Conservation (phyloP, 2,888 invertebrate species). For the Stegana nigrithorax region DNA sequence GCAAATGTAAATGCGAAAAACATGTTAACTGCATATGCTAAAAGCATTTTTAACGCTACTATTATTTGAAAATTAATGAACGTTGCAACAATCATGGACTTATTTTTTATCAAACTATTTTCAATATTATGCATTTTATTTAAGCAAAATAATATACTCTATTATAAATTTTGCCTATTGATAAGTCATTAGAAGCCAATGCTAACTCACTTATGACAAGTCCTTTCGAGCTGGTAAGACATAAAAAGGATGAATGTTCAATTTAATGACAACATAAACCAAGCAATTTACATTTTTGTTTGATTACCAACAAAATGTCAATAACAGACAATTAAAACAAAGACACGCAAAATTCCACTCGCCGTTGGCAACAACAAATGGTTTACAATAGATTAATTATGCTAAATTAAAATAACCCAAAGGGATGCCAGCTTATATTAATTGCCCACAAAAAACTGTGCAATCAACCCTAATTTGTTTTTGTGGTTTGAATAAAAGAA, state of each 20-base stretch:
- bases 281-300: constrained; percentile 4
- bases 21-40: constrained; percentile 47
- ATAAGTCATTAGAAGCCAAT: not conserved
- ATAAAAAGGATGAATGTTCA: not conserved
- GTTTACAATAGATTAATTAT: constrained; percentile 54
- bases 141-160: not conserved
- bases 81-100: not conserved
- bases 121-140: not conserved
- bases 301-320: constrained; percentile 4
- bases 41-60: constrained; percentile 42
- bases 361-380: constrained; percentile 32
- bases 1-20: constrained; percentile 48
- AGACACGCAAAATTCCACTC: constrained; percentile 50
- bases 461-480: constrained; percentile 13
- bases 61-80: not conserved
- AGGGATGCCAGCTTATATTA: no score
- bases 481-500: no score
- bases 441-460: no score
- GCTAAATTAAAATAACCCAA: constrained; percentile 49
- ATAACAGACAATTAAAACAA: constrained; percentile 19
- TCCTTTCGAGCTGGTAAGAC: not conserved
- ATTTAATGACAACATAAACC: not conserved
- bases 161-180: not conserved
- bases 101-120: not conserved
- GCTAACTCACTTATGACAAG: not conserved